Evolutionary conservation across 2,797 vertebrate genomes (phyloP), one percentile per base, ranked within the genome.

Genomic region (Pangasius mekongensis): DNA sequence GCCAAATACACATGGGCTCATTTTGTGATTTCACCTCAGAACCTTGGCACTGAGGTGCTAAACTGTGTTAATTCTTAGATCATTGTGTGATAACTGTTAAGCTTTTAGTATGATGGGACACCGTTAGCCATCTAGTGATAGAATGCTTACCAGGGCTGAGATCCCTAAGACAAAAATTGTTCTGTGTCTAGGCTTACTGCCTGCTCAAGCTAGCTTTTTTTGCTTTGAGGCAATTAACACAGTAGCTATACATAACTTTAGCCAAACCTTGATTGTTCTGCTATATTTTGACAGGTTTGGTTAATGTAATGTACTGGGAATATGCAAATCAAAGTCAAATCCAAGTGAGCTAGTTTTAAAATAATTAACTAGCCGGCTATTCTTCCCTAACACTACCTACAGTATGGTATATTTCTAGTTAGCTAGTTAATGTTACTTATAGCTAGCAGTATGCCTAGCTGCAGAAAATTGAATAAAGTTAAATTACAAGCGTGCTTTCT

Each of bases 1-100:
- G 24, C 10, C 16, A 77, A 30, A 78, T 1, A 22, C 18, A 58
- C 11, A 80, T 80, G 77, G 8, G 18, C 22, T 82, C 58, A 43
- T 39, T 62, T 62, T 82, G 77, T 80, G 58, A n/a, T 80, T 80
- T 80, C 54, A 58, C 56, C 10, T 62, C 6, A 20, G 33, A 81
- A 56, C 52, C 18, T 56, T 56, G 33, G 43, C 22, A 4, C 22
- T 8, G 11, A 82, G 33, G 30, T 82, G 33, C 33, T 82, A 43
- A 64, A 64, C 49, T 49, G 27, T 62, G 36, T 3, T 43, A 39
- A 60, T 60, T 54, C 1, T 10, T 56, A 58, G 39, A 49, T 30
- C 3, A 49, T 49, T 83, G 43, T 49, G 16, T 49, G 62, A 22
- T 62, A 66, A 49, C 10, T 47, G 24, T 81, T 60, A 60, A 56